Base-by-base conservation (phyloP, 1,140 invertebrate genomes). In the Habropoda laboriosa region DNA sequence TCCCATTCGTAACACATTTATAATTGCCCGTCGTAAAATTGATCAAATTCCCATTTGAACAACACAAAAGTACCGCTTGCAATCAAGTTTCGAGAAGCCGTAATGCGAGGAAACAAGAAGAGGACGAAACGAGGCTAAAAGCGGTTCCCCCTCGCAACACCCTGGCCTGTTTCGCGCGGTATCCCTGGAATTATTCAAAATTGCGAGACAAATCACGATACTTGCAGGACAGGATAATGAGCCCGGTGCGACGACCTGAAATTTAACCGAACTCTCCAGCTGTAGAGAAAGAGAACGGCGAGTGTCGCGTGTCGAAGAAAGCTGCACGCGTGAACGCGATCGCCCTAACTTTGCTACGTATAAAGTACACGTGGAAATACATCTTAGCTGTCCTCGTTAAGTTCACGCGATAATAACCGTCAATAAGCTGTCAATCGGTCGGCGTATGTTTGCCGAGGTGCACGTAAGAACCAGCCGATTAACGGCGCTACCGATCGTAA, bases 401-500 rank as follows among this genome's bases (percentile, higher is more conserved):
- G 12, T 24, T 63, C 60, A 63, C 35, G n/a, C 60, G 35, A 63
- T 63, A 40, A 63, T 63, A 63, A 63, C 60, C 13, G 32, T 24
- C 60, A 40, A 63, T 63, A 63, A 63, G 32, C 60, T 40, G 60
- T 38, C 60, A 40, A 63, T 63, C 60, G 60, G 21, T 63, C 13
- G n/a, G 16, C 8, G n/a, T 27, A 24, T 27, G 32, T 63, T 63
- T 40, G n/a, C 1, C 21, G 12, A 40, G 35, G 40, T 63, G 40
- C 5, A 42, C 12, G 35, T 24, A 63, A 63, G n/a, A 24, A 40
- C 35, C 12, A 10, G 13, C 16, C 8, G 32, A 60, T 60, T 60
- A 60, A 60, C 32, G 32, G 8, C 57, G 32, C 21, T 60, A n/a
- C 32, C 32, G 57, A 60, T 60, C 30, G 30, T 35, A 27, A n/a